A percentile compares a stretch with the other conserved stretches of the same genome.
Evolutionary conservation across 2,888 invertebrate species (phyloP).

Genomic region (Tridacna gigas): DNA sequence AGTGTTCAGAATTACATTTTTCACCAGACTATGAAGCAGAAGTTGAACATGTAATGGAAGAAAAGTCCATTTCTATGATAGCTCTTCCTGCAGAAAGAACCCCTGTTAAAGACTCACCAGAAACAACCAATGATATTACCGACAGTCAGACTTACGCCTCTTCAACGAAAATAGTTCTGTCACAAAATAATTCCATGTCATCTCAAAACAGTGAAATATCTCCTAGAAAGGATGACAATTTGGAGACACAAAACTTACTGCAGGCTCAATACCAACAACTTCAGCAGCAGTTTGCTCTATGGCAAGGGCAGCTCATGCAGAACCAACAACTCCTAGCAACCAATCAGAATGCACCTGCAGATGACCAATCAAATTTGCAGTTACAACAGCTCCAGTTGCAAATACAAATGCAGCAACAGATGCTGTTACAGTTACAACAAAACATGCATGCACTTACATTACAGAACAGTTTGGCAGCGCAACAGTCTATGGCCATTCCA

Average conservation of each 20-base stretch:
- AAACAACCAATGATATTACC: slow-evolving; percentile 35
- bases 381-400: slow-evolving; percentile 75
- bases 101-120: slow-evolving; percentile 38
- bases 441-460: slow-evolving; percentile 70
- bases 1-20: slow-evolving; percentile 75
- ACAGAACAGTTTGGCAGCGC: slow-evolving; percentile 58
- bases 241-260: slow-evolving; percentile 51
- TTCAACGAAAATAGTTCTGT: slow-evolving; percentile 55
- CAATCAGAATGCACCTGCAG: slow-evolving; percentile 51
- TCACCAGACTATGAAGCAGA: slow-evolving; percentile 73
- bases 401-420: slow-evolving; percentile 76
- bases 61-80: slow-evolving; percentile 78
- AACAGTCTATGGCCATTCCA: slow-evolving; percentile 13
- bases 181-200: slow-evolving; percentile 22
- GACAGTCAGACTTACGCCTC: slow-evolving; percentile 46
- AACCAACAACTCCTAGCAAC: slow-evolving; percentile 79
- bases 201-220: slow-evolving; percentile 42
- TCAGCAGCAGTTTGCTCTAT: slow-evolving; percentile 78
- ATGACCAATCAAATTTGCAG: slow-evolving; percentile 70
- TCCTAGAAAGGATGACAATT: slow-evolving; percentile 49
- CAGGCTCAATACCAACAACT: slow-evolving; percentile 77
- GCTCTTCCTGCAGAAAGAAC: slow-evolving; percentile 70
- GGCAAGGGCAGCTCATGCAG: slow-evolving; percentile 80
- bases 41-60: slow-evolving; percentile 75
- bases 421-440: slow-evolving; percentile 73